Evolutionary conservation across 2,888 invertebrate genomes (phyloP).

Genomic region (Cantharis flavilabris): DNA sequence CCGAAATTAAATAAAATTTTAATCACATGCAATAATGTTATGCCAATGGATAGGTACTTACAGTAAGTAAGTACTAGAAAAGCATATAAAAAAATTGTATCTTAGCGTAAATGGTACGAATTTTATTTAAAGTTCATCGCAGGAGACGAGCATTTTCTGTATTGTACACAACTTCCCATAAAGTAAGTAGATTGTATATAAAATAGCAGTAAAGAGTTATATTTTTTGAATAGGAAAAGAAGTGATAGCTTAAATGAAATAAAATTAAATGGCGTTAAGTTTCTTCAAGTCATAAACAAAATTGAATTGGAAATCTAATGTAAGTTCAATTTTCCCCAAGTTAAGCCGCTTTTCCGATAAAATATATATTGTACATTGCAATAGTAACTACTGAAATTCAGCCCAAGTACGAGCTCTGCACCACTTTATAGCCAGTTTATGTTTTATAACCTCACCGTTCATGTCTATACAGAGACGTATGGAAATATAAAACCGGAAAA

Average conservation of each 20-base stretch:
- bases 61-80: background rate
- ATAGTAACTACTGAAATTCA: conserved; percentile 37
- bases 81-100: background rate
- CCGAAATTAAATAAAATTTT: too few species aligned
- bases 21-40: too few species aligned
- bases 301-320: conserved; percentile 30
- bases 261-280: conserved; percentile 16
- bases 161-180: background rate
- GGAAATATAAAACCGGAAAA: conserved; percentile 44
- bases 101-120: background rate
- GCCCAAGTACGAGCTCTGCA: conserved; percentile 28
- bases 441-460: conserved; percentile 46
- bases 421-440: conserved; percentile 50
- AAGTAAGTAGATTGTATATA: background rate
- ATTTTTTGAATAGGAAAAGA: background rate
- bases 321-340: conserved; percentile 27
- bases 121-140: background rate
- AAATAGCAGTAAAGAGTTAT: background rate
- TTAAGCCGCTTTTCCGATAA: conserved; percentile 26
- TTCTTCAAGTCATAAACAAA: conserved; percentile 22
- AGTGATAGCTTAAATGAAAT: conserved; percentile 13
- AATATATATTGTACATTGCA: conserved; percentile 28
- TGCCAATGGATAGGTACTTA: background rate
- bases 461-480: conserved; percentile 46
- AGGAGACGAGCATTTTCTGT: background rate